Conservation (phyloP, 2,113 vertebrate species). For the Macheiramphus alcinus region DNA sequence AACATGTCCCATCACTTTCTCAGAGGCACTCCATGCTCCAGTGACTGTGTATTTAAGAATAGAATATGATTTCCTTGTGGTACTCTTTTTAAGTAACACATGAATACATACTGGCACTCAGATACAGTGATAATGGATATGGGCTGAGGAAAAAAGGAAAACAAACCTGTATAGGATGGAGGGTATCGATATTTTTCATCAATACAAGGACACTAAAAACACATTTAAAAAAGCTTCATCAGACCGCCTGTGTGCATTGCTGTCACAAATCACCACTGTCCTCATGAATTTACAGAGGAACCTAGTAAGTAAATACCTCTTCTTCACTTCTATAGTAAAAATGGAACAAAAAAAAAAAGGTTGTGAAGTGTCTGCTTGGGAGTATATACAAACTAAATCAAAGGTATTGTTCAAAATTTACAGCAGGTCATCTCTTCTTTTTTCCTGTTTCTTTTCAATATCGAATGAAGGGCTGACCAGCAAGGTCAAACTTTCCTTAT, state of each 20-base stretch:
- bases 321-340: slow-evolving; percentile 19
- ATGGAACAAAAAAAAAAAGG: slow-evolving; percentile 27
- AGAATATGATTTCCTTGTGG: rapidly evolving
- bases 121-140: not conserved
- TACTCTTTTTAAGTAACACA: not conserved
- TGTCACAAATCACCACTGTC: not conserved
- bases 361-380: slow-evolving; percentile 41
- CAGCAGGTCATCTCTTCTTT: slow-evolving; percentile 84
- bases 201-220: not conserved
- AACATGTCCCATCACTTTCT: not conserved
- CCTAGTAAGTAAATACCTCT: slow-evolving; percentile 34
- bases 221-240: not conserved
- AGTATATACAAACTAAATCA: slow-evolving; percentile 84
- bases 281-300: not conserved
- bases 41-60: not conserved
- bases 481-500: slow-evolving; percentile 87
- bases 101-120: not conserved
- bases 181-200: not conserved
- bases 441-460: slow-evolving; percentile 87
- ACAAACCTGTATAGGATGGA: not conserved
- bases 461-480: slow-evolving; percentile 80
- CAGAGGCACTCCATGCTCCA: not conserved
- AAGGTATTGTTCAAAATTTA: slow-evolving; percentile 83
- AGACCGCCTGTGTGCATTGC: not conserved
- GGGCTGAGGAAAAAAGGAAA: not conserved